Percentiles rank a stretch among this genome's conserved stretches.
phyloP scores from a whole-genome alignment of 2,113 vertebrate genomes.

The Coturnix japonica region DNA sequence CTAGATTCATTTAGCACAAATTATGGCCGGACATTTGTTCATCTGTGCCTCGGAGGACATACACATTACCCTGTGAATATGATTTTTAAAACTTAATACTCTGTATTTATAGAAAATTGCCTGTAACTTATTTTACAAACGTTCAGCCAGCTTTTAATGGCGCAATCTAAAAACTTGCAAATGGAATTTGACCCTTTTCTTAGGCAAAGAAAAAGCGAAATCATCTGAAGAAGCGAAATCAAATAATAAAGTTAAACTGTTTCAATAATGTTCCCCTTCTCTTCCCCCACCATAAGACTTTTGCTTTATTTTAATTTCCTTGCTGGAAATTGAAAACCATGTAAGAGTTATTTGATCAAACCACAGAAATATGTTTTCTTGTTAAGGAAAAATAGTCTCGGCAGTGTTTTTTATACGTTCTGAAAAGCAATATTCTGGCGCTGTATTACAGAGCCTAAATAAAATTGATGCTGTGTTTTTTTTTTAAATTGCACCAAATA shows the following conservation, averaged over 20 bases:
- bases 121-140: conserved; percentile 44
- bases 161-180: conserved; percentile 50
- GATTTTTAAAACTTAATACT: conserved; percentile 51
- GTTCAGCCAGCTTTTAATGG: conserved; percentile 50
- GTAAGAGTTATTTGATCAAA: conserved; percentile 30
- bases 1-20: conserved; percentile 13
- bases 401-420: neutral
- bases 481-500: conserved; percentile 10
- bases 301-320: conserved; percentile 55
- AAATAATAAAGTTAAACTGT: conserved; percentile 26
- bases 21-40: conserved; percentile 6
- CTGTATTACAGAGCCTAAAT: neutral
- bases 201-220: neutral
- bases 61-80: conserved; percentile 2
- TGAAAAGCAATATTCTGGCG: neutral
- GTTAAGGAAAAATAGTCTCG: neutral
- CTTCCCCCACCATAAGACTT: neutral
- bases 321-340: conserved; percentile 51
- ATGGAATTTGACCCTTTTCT: conserved; percentile 49
- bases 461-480: neutral
- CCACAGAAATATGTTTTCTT: conserved; percentile 22
- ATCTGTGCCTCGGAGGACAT: neutral
- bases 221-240: conserved; percentile 25
- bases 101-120: conserved; percentile 52
- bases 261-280: conserved; percentile 31